A percentile compares a stretch with the other conserved stretches of the same genome.
These are phyloP conservation scores for Drosophila pectinifera DNA, from an alignment of 1,140 invertebrate species.

Conservation along the genomic window DNA sequence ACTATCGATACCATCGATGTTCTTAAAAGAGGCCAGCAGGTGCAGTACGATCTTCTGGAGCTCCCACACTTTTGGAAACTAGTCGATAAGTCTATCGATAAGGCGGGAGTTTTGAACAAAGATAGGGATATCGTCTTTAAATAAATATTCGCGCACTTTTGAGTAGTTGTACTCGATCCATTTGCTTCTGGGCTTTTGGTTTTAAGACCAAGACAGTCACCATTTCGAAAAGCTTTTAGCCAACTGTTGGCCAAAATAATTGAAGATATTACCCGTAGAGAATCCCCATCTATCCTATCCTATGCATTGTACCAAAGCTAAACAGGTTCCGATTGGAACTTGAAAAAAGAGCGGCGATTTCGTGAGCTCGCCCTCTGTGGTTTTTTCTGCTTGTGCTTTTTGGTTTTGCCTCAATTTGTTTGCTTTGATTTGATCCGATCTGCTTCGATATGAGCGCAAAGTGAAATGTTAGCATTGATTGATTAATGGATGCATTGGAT, in stretches of 20 bases:
- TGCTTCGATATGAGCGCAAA: conserved; percentile 34
- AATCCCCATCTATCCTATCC: not conserved
- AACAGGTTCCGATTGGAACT: conserved; percentile 15
- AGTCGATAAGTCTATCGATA: not conserved
- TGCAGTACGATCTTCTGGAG: too few species aligned
- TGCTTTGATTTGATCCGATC: conserved; percentile 34
- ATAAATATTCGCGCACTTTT: not conserved
- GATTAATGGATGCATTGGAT: conserved; percentile 50
- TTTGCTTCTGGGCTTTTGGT: conserved; percentile 6
- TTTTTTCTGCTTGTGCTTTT: not conserved
- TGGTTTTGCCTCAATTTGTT: conserved; percentile 33
- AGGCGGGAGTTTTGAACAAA: not conserved
- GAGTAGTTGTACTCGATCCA: conserved; percentile 3
- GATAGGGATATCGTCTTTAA: not conserved
- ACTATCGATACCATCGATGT: too few species aligned
- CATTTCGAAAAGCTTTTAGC: conserved; percentile 3
- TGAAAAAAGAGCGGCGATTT: conserved; percentile 5
- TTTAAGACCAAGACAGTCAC: conserved; percentile 16
- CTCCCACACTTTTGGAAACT: too few species aligned
- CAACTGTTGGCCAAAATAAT: not conserved
- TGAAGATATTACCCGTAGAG: not conserved
- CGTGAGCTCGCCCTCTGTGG: conserved; percentile 4
- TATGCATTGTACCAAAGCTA: not conserved
- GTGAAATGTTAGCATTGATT: conserved; percentile 72
- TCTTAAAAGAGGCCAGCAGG: too few species aligned